phyloP scores from a whole-genome alignment of 1,140 invertebrate species.

The Drosophila tristis region DNA sequence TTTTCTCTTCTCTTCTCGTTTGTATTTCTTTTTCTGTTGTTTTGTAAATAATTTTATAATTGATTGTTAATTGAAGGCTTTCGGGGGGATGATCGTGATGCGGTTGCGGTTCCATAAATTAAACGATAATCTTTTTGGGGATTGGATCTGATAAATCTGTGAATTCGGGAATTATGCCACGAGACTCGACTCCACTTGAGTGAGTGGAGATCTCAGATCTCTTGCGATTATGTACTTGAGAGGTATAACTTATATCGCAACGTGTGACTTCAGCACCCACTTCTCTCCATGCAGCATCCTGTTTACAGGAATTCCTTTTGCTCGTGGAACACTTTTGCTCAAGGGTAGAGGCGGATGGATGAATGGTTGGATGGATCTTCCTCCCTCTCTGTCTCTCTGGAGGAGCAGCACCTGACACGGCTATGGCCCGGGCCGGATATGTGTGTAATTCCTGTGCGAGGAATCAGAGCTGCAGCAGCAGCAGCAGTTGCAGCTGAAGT shows the following conservation, averaged over 20 bases:
- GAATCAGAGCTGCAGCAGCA: constrained; percentile 13
- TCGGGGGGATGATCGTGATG: too few relatives aligned
- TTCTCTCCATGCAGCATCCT: constrained; percentile 51
- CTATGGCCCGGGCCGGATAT: constrained; percentile 59
- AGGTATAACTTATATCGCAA: constrained; percentile 31
- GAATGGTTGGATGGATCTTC: constrained; percentile 1
- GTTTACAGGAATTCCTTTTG: constrained; percentile 62
- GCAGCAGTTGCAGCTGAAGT: constrained; percentile 22
- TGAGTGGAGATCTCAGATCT: not conserved
- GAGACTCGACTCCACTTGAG: not conserved
- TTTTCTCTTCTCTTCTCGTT: not conserved
- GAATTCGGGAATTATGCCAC: constrained; percentile 4
- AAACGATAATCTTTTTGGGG: constrained; percentile 2
- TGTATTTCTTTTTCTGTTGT: constrained; percentile 18
- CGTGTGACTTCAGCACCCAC: constrained; percentile 53
- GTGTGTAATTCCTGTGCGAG: constrained; percentile 60
- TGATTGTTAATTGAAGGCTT: constrained; percentile 47
- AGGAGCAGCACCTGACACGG: constrained; percentile 28
- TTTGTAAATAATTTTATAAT: constrained; percentile 46
- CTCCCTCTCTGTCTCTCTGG: not conserved
- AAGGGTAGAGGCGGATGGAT: constrained; percentile 34
- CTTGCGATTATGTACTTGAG: constrained; percentile 8
- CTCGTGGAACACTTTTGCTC: constrained; percentile 5
- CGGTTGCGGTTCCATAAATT: constrained; percentile 38
- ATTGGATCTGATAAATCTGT: not conserved